Evolutionary conservation across 2,113 vertebrate genomes (phyloP).

Genomic region (Cebus imitator): DNA sequence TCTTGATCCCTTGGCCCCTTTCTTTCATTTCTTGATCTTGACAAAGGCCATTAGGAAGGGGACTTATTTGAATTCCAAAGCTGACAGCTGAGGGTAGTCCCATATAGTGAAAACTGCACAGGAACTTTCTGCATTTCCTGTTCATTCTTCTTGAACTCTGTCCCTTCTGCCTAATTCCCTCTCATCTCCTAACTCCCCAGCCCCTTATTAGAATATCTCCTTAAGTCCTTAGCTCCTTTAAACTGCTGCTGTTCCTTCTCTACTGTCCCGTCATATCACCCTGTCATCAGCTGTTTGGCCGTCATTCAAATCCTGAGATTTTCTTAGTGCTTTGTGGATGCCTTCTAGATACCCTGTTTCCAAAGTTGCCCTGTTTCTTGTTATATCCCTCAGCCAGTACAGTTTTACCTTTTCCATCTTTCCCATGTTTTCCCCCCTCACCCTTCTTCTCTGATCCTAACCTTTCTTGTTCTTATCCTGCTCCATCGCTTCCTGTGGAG

Average conservation of each 20-base stretch:
- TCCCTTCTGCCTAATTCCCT: background rate
- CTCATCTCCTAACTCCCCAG: background rate
- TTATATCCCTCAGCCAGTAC: background rate
- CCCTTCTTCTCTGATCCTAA: background rate
- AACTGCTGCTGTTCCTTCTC: background rate
- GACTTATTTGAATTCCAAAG: background rate
- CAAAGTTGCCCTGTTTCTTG: background rate
- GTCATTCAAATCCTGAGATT: background rate
- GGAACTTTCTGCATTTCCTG: background rate
- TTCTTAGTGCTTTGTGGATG: background rate
- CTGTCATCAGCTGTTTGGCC: background rate
- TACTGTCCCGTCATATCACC: background rate
- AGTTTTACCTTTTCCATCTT: background rate
- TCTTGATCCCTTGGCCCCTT: background rate
- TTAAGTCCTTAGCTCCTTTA: background rate
- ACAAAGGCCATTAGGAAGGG: background rate
- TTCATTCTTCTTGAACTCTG: background rate
- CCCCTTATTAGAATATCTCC: background rate
- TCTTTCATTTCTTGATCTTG: slow-evolving; percentile 25
- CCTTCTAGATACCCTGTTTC: background rate
- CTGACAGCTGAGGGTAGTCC: background rate
- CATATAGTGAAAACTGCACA: background rate
- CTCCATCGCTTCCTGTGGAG: background rate
- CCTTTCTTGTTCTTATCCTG: background rate
- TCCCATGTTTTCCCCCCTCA: background rate